Conservation (phyloP, 2,888 invertebrate species). For the Cheilosia soror region DNA sequence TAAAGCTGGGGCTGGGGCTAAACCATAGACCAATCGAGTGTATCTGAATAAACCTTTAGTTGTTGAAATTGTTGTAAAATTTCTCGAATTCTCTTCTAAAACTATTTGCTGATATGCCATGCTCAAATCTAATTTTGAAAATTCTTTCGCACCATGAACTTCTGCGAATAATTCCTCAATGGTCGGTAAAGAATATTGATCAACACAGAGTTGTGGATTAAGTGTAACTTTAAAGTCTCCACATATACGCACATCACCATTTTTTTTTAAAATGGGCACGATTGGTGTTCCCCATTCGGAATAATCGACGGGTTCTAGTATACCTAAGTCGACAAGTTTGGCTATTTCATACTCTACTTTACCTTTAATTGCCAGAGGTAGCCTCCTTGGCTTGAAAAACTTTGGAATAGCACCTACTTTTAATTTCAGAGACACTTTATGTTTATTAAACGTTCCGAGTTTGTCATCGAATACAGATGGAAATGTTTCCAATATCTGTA, state of each 20-base stretch:
- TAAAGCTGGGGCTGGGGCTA: slow-evolving; percentile 79
- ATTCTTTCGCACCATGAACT: slow-evolving; percentile 76
- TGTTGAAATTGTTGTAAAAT: slow-evolving; percentile 76
- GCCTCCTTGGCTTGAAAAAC: not conserved
- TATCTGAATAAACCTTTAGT: slow-evolving; percentile 66
- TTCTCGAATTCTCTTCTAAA: slow-evolving; percentile 76
- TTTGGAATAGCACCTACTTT: too few species aligned
- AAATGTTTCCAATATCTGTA: not conserved
- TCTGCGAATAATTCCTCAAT: slow-evolving; percentile 31
- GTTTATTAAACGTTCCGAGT: not conserved
- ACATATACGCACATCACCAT: slow-evolving; percentile 10
- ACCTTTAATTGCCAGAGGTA: not conserved
- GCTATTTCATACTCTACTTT: slow-evolving; percentile 25
- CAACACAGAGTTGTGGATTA: slow-evolving; percentile 10
- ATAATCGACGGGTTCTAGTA: slow-evolving; percentile 16
- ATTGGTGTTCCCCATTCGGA: slow-evolving; percentile 41
- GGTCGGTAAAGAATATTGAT: slow-evolving; percentile 10
- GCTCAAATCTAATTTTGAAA: slow-evolving; percentile 79
- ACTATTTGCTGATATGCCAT: slow-evolving; percentile 80
- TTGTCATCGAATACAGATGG: slow-evolving; percentile 1
- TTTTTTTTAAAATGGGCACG: slow-evolving; percentile 29
- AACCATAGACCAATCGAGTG: slow-evolving; percentile 78
- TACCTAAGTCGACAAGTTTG: slow-evolving; percentile 11
- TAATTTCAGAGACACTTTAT: slow-evolving; percentile 2
- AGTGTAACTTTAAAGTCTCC: slow-evolving; percentile 33